Conservation (phyloP, 2,797 vertebrate genomes). For the Macrochelys suwanniensis region DNA sequence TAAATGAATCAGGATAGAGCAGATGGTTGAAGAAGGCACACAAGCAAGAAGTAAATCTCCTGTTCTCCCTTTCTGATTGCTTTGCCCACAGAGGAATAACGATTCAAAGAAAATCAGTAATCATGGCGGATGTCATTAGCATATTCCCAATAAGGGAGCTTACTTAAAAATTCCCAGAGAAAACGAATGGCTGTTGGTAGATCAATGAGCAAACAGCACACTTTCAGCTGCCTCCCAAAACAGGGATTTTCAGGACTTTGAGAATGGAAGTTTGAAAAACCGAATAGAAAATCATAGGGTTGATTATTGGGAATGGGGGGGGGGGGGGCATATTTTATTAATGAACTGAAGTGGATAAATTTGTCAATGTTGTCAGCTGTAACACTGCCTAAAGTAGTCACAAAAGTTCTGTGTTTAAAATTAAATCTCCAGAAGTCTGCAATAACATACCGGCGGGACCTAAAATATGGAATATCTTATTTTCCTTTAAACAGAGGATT, state of each 20-base stretch:
- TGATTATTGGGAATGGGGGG: not conserved
- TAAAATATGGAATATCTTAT: conserved; percentile 39
- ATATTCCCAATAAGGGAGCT: conserved; percentile 95
- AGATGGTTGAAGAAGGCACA: conserved; percentile 90
- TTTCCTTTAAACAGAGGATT: conserved; percentile 54
- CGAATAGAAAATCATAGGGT: not conserved
- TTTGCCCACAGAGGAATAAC: conserved; percentile 93
- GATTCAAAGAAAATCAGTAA: conserved; percentile 97
- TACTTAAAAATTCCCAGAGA: conserved; percentile 90
- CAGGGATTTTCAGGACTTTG: conserved; percentile 45
- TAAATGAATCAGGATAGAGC: conserved; percentile 89
- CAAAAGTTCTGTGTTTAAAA: conserved; percentile 58
- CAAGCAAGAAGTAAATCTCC: conserved; percentile 91
- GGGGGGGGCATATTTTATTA: conserved; percentile 31
- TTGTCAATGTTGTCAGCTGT: conserved; percentile 41
- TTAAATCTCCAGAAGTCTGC: conserved; percentile 45
- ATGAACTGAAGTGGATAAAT: conserved; percentile 14
- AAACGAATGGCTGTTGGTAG: conserved; percentile 85
- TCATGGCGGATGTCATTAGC: conserved; percentile 94
- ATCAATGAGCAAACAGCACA: conserved; percentile 84
- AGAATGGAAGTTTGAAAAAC: conserved; percentile 65
- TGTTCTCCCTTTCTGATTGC: conserved; percentile 92
- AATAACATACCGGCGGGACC: conserved; percentile 44
- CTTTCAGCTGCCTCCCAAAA: conserved; percentile 75
- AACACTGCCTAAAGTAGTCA: conserved; percentile 16